These are phyloP conservation scores for Pipa parva DNA, from an alignment of 2,113 vertebrate genomes.

Conservation along the genomic window DNA sequence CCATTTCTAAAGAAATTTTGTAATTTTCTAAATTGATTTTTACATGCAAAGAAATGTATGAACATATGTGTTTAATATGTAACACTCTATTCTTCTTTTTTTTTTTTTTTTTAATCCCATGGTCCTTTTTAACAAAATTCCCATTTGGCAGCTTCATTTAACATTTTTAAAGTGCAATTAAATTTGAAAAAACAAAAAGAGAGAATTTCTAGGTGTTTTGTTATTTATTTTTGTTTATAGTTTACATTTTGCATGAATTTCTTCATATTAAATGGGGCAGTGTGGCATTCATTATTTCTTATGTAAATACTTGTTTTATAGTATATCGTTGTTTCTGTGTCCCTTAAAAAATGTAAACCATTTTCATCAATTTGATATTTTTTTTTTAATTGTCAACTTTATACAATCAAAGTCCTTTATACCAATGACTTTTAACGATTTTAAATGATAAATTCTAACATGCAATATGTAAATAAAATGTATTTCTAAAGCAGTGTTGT, in stretches of 20 bases:
- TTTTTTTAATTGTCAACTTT: constrained; percentile 19
- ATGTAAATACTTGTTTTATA: constrained; percentile 30
- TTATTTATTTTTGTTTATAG: not conserved
- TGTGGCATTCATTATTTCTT: constrained; percentile 2
- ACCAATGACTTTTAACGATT: constrained; percentile 29
- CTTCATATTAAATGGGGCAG: not conserved
- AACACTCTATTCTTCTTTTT: not conserved
- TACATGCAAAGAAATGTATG: too few relatives aligned
- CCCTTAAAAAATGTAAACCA: not conserved
- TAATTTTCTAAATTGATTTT: too few relatives aligned
- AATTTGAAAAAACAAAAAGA: not conserved
- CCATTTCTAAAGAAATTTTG: too few relatives aligned
- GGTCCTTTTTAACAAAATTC: not conserved
- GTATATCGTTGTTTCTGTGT: not conserved
- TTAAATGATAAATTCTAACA: constrained; percentile 4
- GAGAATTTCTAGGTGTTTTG: not conserved
- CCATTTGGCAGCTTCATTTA: constrained; percentile 1
- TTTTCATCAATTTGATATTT: constrained; percentile 10
- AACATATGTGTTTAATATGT: too few relatives aligned
- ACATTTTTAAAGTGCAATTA: not conserved
- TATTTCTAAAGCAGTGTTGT: constrained; percentile 20
- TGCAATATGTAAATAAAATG: constrained; percentile 21
- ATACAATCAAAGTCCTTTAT: constrained; percentile 23
- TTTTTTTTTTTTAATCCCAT: not conserved
- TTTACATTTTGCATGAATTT: not conserved